These are phyloP conservation scores for Chelmon rostratus DNA, from an alignment of 2,797 vertebrate genomes.

Conservation along the genomic window DNA sequence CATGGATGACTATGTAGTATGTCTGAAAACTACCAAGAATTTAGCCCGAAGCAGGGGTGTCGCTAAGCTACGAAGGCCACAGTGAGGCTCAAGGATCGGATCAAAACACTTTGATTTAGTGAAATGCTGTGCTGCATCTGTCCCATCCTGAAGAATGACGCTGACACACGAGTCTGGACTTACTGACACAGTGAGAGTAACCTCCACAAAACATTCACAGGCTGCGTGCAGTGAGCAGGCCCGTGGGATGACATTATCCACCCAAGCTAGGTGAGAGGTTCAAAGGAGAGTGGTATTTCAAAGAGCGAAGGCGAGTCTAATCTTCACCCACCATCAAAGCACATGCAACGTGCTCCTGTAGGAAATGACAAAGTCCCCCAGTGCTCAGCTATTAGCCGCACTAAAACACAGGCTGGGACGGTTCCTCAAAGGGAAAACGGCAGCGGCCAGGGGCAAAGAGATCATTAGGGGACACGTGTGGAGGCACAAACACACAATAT, in stretches of 20 bases:
- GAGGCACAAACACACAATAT: conserved; percentile 43
- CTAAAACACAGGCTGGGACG: conserved; percentile 79
- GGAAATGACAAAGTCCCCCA: conserved; percentile 81
- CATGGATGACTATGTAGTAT: background rate
- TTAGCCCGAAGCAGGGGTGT: background rate
- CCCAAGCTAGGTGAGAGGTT: conserved; percentile 59
- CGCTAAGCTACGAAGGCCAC: background rate
- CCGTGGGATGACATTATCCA: conserved; percentile 41
- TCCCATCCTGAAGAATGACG: background rate
- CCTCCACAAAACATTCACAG: background rate
- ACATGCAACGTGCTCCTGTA: conserved; percentile 60
- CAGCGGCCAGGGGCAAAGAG: conserved; percentile 64
- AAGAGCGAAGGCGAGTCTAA: conserved; percentile 76
- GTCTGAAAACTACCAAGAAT: background rate
- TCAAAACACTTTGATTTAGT: background rate
- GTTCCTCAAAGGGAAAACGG: conserved; percentile 76
- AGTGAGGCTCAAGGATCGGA: background rate
- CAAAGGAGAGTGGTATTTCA: conserved; percentile 78
- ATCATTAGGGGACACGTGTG: conserved; percentile 74
- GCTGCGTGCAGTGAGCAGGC: conserved; percentile 11
- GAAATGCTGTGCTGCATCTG: background rate
- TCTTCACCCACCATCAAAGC: conserved; percentile 77
- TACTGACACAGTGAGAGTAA: background rate
- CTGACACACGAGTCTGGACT: no score
- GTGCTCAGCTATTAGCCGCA: conserved; percentile 74